These are phyloP conservation scores for Leucoma salicis DNA, from an alignment of 2,888 invertebrate genomes.

Conservation along the genomic window DNA sequence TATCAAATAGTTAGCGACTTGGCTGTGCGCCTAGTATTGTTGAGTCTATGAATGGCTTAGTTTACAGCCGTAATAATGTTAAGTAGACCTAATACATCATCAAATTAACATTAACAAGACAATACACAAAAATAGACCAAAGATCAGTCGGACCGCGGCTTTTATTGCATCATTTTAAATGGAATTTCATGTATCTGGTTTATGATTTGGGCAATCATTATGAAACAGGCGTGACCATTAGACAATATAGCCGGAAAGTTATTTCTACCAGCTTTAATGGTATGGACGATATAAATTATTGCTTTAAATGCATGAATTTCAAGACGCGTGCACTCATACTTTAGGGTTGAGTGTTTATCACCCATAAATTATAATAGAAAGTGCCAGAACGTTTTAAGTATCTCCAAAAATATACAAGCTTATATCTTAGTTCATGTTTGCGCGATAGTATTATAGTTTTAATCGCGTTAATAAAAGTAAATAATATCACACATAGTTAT, in stretches of 20 bases:
- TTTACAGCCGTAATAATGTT: no score
- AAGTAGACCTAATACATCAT: no score
- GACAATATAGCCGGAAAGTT: slow-evolving; percentile 57
- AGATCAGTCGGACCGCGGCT: slow-evolving; percentile 42
- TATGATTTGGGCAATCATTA: slow-evolving; percentile 54
- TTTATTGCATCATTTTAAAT: slow-evolving; percentile 53
- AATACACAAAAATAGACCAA: slow-evolving; percentile 38
- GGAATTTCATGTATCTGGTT: slow-evolving; percentile 53
- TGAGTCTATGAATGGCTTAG: no score
- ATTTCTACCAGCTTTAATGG: slow-evolving; percentile 52
- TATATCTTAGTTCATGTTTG: slow-evolving; percentile 5
- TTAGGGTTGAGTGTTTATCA: slow-evolving; percentile 35
- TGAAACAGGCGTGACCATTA: slow-evolving; percentile 59
- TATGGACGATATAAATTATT: slow-evolving; percentile 40
- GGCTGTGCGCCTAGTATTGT: no score
- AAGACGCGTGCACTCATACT: not conserved
- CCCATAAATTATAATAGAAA: slow-evolving; percentile 56
- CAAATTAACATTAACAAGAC: no score
- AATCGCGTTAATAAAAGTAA: not conserved
- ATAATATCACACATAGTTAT: not conserved
- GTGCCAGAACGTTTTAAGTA: slow-evolving; percentile 41
- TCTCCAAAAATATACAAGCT: slow-evolving; percentile 27
- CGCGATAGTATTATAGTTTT: not conserved
- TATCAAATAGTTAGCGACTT: no score
- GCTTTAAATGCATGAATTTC: slow-evolving; percentile 26